Evolutionary conservation across 1,140 invertebrate species (phyloP).

Genomic region (Sycophaga agraensis): DNA sequence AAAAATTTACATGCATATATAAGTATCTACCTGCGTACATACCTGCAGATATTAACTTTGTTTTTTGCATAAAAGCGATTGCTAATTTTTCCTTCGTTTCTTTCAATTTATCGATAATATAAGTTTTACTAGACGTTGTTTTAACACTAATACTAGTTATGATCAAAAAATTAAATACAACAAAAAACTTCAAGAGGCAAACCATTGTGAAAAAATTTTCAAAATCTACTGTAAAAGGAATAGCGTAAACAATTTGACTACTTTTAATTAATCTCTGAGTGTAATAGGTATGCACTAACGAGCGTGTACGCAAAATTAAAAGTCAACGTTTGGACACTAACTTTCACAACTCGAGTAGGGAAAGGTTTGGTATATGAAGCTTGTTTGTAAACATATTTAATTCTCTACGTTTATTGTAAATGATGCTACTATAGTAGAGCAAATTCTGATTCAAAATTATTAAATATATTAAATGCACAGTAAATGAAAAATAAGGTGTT

Average conservation of each 20-base stretch:
- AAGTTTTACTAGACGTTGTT: neutral
- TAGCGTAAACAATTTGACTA: no score
- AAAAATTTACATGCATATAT: no score
- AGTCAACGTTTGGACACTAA: no score
- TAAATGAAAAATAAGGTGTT: slow-evolving; percentile 22
- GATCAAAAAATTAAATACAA: neutral
- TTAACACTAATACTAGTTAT: neutral
- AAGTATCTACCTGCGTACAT: neutral
- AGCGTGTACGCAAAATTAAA: no score
- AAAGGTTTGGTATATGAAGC: no score
- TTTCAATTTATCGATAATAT: neutral
- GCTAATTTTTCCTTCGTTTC: neutral
- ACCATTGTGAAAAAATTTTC: neutral
- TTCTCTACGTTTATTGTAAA: no score
- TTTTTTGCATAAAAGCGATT: neutral
- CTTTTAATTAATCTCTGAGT: no score
- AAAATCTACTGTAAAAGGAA: no score
- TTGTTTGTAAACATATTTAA: no score
- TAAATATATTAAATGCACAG: neutral
- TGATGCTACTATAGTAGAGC: no score
- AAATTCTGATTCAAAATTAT: neutral
- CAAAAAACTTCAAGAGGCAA: neutral
- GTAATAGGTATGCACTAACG: no score
- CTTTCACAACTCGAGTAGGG: no score
- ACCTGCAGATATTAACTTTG: neutral